Base-by-base conservation (phyloP, 2,888 invertebrate genomes). In the Deilephila elpenor region DNA sequence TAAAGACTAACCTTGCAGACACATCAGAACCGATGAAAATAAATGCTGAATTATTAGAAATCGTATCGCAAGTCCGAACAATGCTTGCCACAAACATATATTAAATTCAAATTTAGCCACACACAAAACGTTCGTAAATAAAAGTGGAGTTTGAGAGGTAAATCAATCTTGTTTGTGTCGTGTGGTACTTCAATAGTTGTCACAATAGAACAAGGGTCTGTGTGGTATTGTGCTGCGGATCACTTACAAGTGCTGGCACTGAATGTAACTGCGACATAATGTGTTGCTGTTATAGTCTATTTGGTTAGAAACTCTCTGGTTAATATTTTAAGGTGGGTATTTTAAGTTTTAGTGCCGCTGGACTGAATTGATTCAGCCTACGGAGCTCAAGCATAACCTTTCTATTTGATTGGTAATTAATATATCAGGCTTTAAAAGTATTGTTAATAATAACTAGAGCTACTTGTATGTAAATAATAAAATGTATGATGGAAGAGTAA, bases 171-270 rank as follows among this genome's bases (percentile, higher is more conserved):
- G 67, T 79, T 67, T 51, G 44, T 67, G 67, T 67, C 51, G 25
- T 44, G 37, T 64, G 37, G 64, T 64, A 44, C 67, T 67, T 67
- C 44, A 85, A 84, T 85, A 84, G 83, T 83, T 87, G 88, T 88
- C 88, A 88, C 83, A 86, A 84, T 82, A 87, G 77, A 59, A 75
- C 77, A 78, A 79, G 77, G 76, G 74, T 77, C 71, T 74, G 75
- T 73, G 19, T 67, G 17, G 56, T 14, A 56, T 56, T 25, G 37
- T 64, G 44, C 71, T 37, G 44, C 60, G 71, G n/a, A 44, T 25
- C 67, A 62, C 32, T 61, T 32, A 44, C 67, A 67, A 67, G 67
- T 67, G 67, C 6, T 44, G 6, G 32, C 14, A 44, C 17, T 64
- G 64, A 64, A 64, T 64, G 64, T 20, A 4, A 3, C 44, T 51